Evolutionary conservation across 2,797 vertebrate species (phyloP), one percentile per base, ranked within the genome.

Genomic region (Gouania willdenowi): DNA sequence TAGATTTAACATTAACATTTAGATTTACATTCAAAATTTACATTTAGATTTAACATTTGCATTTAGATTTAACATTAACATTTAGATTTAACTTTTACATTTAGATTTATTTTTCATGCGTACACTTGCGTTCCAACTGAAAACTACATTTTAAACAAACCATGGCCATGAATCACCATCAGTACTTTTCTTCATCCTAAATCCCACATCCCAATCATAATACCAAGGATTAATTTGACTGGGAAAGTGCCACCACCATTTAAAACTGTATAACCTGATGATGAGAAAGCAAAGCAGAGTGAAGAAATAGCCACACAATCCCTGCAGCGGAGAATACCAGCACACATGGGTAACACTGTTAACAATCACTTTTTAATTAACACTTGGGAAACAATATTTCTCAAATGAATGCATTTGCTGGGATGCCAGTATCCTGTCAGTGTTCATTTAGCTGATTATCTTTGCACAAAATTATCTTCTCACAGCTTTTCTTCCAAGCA

Each of bases 311-410:
- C 27, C 25, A 49, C 20, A 8, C 5, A 25, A 31, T 49, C 21
- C 37, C 31, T n/a, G 38, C 28, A 15, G 22, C 42, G 44, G 41
- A 50, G 29, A 65, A 47, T 45, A 66, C 33, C 39, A 57, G 40
- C 48, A 45, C 46, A 52, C 32, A 39, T 39, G 50, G 41, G 41
- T 45, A 65, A 62, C 44, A 50, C 13, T 59, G 53, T 41, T 71
- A 76, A 68, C 59, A 59, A 60, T 64, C 30, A 42, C 36, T 64
- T 76, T 72, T 58, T 62, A 69, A 75, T 73, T 60, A 67, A 59
- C 71, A 44, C 46, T 39, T 27, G 44, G 65, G 46, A 69, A 71
- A 60, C 59, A 63, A 60, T 68, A 72, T 71, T 69, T 65, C 38
- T 65, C 47, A 51, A 66, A 69, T 69, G 47, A 72, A 41, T 24